Evolutionary conservation across 2,888 invertebrate genomes (phyloP).

Genomic region (Altica lythri): DNA sequence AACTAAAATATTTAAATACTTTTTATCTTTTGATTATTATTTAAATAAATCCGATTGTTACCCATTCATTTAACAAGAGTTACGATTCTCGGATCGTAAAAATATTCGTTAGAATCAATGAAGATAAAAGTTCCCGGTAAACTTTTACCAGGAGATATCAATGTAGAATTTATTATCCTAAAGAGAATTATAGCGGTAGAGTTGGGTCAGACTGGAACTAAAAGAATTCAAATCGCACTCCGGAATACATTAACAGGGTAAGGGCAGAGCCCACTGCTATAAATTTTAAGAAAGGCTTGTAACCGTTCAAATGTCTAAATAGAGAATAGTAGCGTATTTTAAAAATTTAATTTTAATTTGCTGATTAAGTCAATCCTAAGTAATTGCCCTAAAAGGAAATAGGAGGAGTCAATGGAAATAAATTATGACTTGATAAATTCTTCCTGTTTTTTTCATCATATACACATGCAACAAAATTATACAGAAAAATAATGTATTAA

Average conservation of each 20-base stretch:
- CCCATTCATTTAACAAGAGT: too few relatives aligned
- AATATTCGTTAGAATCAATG: conserved; percentile 15
- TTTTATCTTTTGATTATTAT: too few relatives aligned
- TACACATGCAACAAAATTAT: too few relatives aligned
- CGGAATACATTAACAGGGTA: conserved; percentile 37
- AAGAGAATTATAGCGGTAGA: conserved; percentile 26
- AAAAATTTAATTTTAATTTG: background rate
- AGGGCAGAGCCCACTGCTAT: conserved; percentile 30
- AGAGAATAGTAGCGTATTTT: background rate
- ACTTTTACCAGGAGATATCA: conserved; percentile 24
- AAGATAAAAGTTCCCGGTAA: conserved; percentile 23
- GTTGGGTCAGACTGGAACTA: conserved; percentile 22
- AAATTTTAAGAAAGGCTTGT: conserved; percentile 22
- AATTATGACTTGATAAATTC: too few relatives aligned
- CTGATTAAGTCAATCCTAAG: too few relatives aligned
- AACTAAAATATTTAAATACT: too few relatives aligned
- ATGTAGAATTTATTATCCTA: conserved; percentile 25
- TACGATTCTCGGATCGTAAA: too few relatives aligned
- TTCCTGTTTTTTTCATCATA: too few relatives aligned
- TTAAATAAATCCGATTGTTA: too few relatives aligned
- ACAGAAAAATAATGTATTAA: too few relatives aligned
- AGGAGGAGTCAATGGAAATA: too few relatives aligned
- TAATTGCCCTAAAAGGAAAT: too few relatives aligned
- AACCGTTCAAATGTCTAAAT: conserved; percentile 10
- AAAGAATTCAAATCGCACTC: conserved; percentile 34